Base-by-base conservation (phyloP, 2,113 vertebrate genomes). In the Meriones unguiculatus region DNA sequence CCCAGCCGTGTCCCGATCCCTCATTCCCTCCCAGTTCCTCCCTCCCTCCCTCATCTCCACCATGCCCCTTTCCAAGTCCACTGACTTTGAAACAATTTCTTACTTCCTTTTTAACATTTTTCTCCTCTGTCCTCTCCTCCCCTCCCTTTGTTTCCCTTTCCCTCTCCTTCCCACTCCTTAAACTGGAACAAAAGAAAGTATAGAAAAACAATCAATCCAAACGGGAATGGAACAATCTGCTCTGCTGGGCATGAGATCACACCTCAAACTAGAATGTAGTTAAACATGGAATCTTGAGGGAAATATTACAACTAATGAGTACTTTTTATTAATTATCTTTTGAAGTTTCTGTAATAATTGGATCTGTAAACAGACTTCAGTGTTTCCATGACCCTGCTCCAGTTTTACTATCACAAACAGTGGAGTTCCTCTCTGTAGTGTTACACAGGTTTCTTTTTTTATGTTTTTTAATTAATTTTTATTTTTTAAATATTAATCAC, bases 321-420 rank as follows among this genome's bases (percentile, higher is more conserved):
- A 82, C 17, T 15, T 57, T 57, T 75, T 73, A 72, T 73, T 90
- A 93, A 95, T 85, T 84, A n/a, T 77, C 85, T 95, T 94, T 90
- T 59, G 10, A 75, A n/a, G 87, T 89, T 41, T 25, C 75, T 62
- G 50, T 95, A 91, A 88, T 67, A 90, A 90, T 70, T 11, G 62
- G 10, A 95, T 69, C 95, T 54, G 32, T 78, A 94, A 67, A 46
- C 32, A 17, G 2, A 95, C 15, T 65, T 92, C 90, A 72, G 2
- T 76, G 2, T 64, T 96, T 81, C 4, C 62, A 20, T 64, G 9
- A 3, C 30, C 89, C 50, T 52, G 81, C 11, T 84, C 70, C 87
- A 78, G 70, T 70, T 91, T 95, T 1, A 2, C 41, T 78, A 46
- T 13, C 57, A 91, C 52, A 52, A 8, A 41, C 59, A 46, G 22